A percentile compares a stretch with the other conserved stretches of the same genome.
Evolutionary conservation across 2,113 vertebrate species (phyloP).

Genomic region (Pyxicephalus adspersus): DNA sequence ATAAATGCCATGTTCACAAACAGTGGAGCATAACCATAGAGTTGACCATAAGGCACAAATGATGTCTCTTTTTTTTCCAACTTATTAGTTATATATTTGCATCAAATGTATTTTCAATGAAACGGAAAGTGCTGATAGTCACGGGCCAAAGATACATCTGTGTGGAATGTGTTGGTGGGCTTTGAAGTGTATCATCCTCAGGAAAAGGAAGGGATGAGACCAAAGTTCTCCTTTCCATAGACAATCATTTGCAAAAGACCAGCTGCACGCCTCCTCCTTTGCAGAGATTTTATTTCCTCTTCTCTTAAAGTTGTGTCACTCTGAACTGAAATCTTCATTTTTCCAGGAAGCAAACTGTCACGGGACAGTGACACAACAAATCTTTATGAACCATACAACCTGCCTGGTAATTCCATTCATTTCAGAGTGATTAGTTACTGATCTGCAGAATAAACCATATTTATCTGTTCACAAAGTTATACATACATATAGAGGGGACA

Average conservation of each 20-base stretch:
- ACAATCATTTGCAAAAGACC: neutral
- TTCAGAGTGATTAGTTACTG: no score
- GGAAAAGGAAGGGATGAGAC: neutral
- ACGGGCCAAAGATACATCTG: no score
- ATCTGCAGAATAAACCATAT: neutral
- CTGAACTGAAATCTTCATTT: neutral
- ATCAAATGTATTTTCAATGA: no score
- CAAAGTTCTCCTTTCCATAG: neutral
- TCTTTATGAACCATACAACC: neutral
- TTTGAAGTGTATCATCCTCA: neutral
- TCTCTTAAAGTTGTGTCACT: slow-evolving; percentile 15
- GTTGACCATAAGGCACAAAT: no score
- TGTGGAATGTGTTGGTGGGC: no score
- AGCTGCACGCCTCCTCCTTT: neutral
- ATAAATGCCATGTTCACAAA: no score
- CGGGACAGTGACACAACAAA: neutral
- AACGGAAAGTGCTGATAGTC: no score
- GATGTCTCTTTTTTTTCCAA: no score
- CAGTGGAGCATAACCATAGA: no score
- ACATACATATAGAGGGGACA: neutral
- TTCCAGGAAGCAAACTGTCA: slow-evolving; percentile 32
- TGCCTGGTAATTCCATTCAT: no score
- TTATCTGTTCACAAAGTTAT: neutral
- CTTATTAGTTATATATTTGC: no score
- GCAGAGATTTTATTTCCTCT: slow-evolving; percentile 18